A percentile compares a stretch with the other conserved stretches of the same genome.
phyloP scores from a whole-genome alignment of 2,888 invertebrate genomes.

The Colletes collaris region DNA sequence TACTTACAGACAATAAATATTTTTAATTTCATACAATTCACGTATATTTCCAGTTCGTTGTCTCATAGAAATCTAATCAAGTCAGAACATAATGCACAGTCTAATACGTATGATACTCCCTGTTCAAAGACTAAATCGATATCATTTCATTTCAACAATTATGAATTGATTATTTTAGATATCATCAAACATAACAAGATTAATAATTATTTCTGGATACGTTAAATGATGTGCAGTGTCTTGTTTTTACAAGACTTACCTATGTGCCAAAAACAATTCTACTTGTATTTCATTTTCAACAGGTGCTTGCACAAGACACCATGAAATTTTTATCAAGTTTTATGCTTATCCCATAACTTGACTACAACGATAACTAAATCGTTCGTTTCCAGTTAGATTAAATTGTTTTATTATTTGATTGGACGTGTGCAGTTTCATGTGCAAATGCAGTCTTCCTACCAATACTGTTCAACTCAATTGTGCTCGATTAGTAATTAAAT shows the following conservation, averaged over 20 bases:
- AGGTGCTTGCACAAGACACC: constrained; percentile 34
- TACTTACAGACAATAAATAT: constrained; percentile 51
- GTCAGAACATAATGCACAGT: constrained; percentile 19
- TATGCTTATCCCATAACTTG: constrained; percentile 16
- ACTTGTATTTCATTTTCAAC: background rate
- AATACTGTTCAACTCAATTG: constrained; percentile 50
- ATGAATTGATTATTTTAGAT: constrained; percentile 45
- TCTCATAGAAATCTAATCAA: constrained; percentile 52
- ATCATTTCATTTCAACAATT: constrained; percentile 44
- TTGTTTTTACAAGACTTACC: constrained; percentile 43
- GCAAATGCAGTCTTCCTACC: constrained; percentile 56
- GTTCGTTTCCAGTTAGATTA: constrained; percentile 28
- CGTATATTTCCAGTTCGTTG: constrained; percentile 64
- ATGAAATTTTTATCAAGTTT: constrained; percentile 10
- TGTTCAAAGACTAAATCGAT: constrained; percentile 30
- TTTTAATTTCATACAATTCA: constrained; percentile 51
- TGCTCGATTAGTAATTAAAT: constrained; percentile 54
- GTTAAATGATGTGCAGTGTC: constrained; percentile 14
- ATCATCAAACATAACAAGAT: constrained; percentile 57
- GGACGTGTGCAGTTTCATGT: constrained; percentile 64
- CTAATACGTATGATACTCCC: constrained; percentile 1
- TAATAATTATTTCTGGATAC: constrained; percentile 17
- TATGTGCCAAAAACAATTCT: constrained; percentile 27
- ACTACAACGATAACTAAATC: constrained; percentile 17
- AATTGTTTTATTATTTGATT: constrained; percentile 63